phyloP scores from a whole-genome alignment of 2,888 invertebrate species.

The Sarcophaga subvicina region DNA sequence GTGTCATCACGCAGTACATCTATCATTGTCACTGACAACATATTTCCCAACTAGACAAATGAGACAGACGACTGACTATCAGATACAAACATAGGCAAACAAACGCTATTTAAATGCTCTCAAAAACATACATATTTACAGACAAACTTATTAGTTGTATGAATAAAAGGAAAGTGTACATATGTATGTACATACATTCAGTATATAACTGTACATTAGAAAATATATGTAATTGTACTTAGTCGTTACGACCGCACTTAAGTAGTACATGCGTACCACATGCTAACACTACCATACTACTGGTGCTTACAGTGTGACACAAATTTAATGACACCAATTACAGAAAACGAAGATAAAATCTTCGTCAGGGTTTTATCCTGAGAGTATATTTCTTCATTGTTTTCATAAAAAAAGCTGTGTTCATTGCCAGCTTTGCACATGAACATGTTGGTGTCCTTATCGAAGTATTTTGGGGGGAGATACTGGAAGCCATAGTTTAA shows the following conservation, averaged over 20 bases:
- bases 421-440: too few species aligned
- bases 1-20: constrained; percentile 65
- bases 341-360: neutral
- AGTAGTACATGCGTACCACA: neutral
- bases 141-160: neutral
- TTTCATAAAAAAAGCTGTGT: too few species aligned
- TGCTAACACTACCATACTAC: neutral
- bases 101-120: neutral
- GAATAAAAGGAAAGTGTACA: constrained; percentile 22
- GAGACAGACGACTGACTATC: constrained; percentile 30
- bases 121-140: neutral
- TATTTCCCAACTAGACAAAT: constrained; percentile 55
- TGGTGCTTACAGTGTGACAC: neutral
- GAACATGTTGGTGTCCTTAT: too few species aligned
- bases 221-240: constrained; percentile 27
- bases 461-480: too few species aligned
- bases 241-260: constrained; percentile 34
- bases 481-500: too few species aligned
- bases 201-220: constrained; percentile 35
- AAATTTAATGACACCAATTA: neutral
- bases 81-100: constrained; percentile 23
- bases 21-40: constrained; percentile 64
- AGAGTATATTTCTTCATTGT: too few species aligned
- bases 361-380: too few species aligned
- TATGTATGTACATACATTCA: neutral